phyloP scores from a whole-genome alignment of 2,113 vertebrate genomes.

The Carassius carassius region DNA sequence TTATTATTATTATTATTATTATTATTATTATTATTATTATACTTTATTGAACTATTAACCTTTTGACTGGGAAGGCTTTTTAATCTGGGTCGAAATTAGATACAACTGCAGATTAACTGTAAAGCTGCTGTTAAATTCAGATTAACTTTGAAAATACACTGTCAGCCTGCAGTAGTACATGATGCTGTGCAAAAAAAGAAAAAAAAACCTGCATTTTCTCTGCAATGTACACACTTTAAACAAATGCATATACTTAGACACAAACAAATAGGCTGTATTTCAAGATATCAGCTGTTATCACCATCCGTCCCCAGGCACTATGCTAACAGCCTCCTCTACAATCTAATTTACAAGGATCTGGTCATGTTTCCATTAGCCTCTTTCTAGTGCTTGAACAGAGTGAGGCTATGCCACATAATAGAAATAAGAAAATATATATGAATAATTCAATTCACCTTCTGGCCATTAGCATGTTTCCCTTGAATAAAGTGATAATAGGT shows the following conservation, averaged over 20 bases:
- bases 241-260: slow-evolving; percentile 46
- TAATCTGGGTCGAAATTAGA: not conserved
- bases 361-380: slow-evolving; percentile 99
- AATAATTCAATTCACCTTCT: slow-evolving; percentile 99
- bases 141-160: slow-evolving; percentile 60
- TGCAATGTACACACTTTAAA: slow-evolving; percentile 23
- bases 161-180: slow-evolving; percentile 85
- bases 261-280: slow-evolving; percentile 83
- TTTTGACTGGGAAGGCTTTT: too few relatives aligned
- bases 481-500: slow-evolving; percentile 99
- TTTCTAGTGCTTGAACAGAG: slow-evolving; percentile 98
- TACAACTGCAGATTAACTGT: not conserved
- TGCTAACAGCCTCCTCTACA: slow-evolving; percentile 99
- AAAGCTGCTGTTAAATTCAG: slow-evolving; percentile 53
- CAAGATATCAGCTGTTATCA: slow-evolving; percentile 92
- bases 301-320: slow-evolving; percentile 97
- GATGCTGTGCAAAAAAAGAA: slow-evolving; percentile 69
- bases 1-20: too few relatives aligned
- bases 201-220: slow-evolving; percentile 8
- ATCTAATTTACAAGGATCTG: slow-evolving; percentile 99
- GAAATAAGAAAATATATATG: slow-evolving; percentile 98
- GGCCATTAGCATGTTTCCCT: slow-evolving; percentile 99
- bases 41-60: too few relatives aligned
- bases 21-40: too few relatives aligned
- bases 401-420: slow-evolving; percentile 85